Conservation (phyloP, 2,797 vertebrate species). For the Ctenopoma kingsleyae region DNA sequence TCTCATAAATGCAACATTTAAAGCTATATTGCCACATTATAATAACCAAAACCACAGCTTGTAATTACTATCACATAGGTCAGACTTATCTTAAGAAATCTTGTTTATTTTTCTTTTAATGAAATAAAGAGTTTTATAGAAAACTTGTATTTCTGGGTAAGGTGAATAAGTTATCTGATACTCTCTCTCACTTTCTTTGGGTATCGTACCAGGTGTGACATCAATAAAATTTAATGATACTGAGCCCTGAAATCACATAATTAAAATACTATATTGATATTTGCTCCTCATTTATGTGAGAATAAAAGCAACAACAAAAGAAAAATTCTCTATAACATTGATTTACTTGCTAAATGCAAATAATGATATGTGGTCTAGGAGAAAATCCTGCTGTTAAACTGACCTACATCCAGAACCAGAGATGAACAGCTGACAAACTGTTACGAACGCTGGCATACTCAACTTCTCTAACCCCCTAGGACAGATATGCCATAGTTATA, state of each 20-base stretch:
- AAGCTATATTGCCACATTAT: background rate
- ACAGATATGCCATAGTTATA: conserved; percentile 19
- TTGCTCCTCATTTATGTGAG: background rate
- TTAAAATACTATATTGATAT: background rate
- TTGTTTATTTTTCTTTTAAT: background rate
- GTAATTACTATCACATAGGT: background rate
- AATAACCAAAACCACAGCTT: conserved; percentile 1
- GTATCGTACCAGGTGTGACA: background rate
- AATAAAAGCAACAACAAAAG: background rate
- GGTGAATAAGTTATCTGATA: background rate
- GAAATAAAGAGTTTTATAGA: background rate
- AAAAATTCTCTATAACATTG: background rate
- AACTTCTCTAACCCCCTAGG: conserved; percentile 34
- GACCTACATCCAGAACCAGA: conserved; percentile 39
- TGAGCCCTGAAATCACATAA: background rate
- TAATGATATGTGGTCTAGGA: background rate
- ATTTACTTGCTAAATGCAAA: conserved; percentile 1
- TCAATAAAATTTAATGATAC: background rate
- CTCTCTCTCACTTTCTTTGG: background rate
- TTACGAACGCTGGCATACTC: conserved; percentile 43
- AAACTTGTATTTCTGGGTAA: background rate
- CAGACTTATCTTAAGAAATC: background rate
- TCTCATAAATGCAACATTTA: background rate
- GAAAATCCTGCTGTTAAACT: conserved; percentile 25
- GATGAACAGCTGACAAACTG: conserved; percentile 52